Conservation (phyloP, 2,113 vertebrate species). For the Furnarius figulus region DNA sequence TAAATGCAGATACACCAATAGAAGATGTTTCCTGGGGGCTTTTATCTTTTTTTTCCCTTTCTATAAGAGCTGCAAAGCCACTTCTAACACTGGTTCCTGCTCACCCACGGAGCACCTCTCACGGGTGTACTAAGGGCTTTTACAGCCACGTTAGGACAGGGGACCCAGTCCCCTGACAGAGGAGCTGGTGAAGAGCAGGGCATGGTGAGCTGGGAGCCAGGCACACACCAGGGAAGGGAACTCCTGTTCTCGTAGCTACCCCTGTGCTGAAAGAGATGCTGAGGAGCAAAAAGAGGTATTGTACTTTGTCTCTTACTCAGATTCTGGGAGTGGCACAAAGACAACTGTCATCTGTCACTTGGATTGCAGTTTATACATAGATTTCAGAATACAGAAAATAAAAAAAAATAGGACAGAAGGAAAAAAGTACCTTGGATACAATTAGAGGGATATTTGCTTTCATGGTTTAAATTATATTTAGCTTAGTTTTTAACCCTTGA, state of each 20-base stretch:
- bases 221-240: fast-evolving
- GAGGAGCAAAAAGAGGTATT: neutral
- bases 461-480: neutral
- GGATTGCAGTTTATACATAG: neutral
- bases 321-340: neutral
- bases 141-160: neutral
- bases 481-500: neutral
- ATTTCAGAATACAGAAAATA: neutral
- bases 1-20: fast-evolving
- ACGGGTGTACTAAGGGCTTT: neutral
- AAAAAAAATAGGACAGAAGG: neutral
- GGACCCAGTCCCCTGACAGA: fast-evolving
- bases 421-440: neutral
- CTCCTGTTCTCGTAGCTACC: fast-evolving
- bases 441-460: neutral
- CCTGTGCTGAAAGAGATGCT: neutral
- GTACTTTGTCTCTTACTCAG: neutral
- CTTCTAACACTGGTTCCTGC: neutral
- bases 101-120: neutral
- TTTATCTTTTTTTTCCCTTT: neutral
- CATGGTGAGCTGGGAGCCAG: neutral
- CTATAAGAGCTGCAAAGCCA: neutral
- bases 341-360: neutral
- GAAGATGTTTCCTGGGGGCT: neutral
- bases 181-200: neutral